These are phyloP conservation scores for Hemicrepidius hirtus DNA, from an alignment of 2,888 invertebrate species.

Conservation along the genomic window DNA sequence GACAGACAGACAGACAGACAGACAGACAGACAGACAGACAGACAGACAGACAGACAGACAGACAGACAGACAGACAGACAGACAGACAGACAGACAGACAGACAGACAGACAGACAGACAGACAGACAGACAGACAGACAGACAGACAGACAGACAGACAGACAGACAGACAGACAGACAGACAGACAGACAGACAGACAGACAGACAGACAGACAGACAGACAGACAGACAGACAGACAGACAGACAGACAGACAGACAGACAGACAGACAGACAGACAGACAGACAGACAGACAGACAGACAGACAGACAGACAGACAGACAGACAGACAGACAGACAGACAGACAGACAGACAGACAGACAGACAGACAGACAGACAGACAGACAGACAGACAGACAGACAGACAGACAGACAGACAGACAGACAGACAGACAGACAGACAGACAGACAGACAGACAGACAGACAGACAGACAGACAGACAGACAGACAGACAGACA, in stretches of 20 bases:
- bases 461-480: constrained; percentile 12
- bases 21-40: constrained; percentile 18
- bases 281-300: constrained; percentile 16
- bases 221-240: constrained; percentile 18
- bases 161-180: constrained; percentile 18
- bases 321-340: constrained; percentile 18
- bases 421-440: constrained; percentile 12
- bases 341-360: constrained; percentile 18
- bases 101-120: constrained; percentile 18
- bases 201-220: constrained; percentile 18
- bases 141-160: constrained; percentile 18
- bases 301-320: constrained; percentile 18
- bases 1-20: constrained; percentile 16
- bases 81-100: constrained; percentile 18
- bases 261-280: constrained; percentile 18
- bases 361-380: constrained; percentile 18
- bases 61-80: constrained; percentile 18
- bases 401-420: constrained; percentile 18
- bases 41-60: constrained; percentile 18
- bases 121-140: constrained; percentile 18
- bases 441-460: constrained; percentile 14
- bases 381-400: constrained; percentile 18
- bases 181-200: constrained; percentile 18
- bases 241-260: constrained; percentile 18
- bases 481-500: constrained; percentile 16